Evolutionary conservation across 2,888 invertebrate genomes (phyloP).

Genomic region (Tillus elongatus): DNA sequence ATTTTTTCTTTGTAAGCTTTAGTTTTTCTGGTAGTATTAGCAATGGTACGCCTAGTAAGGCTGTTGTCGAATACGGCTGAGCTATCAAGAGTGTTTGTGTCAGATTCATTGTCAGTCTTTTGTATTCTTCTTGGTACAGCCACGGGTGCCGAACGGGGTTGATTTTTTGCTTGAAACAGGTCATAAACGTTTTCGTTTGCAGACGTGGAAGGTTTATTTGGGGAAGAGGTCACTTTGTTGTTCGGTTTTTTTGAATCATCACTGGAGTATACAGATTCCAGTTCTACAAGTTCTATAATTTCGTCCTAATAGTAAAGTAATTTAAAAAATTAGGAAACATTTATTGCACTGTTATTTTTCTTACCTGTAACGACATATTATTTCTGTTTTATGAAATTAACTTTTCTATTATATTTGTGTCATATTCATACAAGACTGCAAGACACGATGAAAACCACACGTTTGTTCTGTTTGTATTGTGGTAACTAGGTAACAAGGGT

Average conservation of each 20-base stretch:
- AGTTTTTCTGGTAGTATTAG: slow-evolving; percentile 25
- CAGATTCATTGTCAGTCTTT: neutral
- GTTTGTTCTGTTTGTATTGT: too few relatives aligned
- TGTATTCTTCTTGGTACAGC: slow-evolving; percentile 9
- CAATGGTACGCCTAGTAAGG: slow-evolving; percentile 14
- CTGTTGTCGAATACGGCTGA: slow-evolving; percentile 13
- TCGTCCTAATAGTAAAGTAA: too few relatives aligned
- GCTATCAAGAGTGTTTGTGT: slow-evolving; percentile 17
- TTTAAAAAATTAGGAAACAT: too few relatives aligned
- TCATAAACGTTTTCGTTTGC: slow-evolving; percentile 7
- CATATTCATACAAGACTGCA: too few relatives aligned
- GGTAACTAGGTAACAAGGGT: too few relatives aligned
- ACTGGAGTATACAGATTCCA: too few relatives aligned
- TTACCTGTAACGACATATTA: too few relatives aligned
- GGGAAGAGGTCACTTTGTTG: slow-evolving; percentile 16
- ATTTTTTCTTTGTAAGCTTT: slow-evolving; percentile 39
- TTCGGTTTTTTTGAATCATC: slow-evolving; percentile 13
- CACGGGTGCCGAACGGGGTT: neutral
- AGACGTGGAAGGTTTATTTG: slow-evolving; percentile 11
- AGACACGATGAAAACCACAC: too few relatives aligned
- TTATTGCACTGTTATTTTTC: too few relatives aligned
- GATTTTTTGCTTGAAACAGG: neutral
- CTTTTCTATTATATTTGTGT: too few relatives aligned
- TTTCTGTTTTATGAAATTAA: too few relatives aligned
- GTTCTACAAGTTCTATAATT: too few relatives aligned